phyloP scores from a whole-genome alignment of 2,113 vertebrate species.

The Triplophysa dalaica region DNA sequence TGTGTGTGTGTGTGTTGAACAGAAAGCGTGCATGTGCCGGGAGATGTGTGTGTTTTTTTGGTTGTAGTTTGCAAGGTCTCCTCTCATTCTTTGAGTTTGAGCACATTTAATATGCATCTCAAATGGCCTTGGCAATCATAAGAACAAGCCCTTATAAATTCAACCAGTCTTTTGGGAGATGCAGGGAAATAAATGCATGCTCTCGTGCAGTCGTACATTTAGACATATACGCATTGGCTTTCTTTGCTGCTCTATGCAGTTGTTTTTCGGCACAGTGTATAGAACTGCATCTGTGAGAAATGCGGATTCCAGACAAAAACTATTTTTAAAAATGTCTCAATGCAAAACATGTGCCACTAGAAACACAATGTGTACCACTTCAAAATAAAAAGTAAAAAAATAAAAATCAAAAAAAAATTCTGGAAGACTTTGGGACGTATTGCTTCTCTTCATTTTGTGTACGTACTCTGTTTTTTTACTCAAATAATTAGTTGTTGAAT shows the following conservation, averaged over 20 bases:
- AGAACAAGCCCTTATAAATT: constrained; percentile 69
- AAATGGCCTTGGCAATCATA: constrained; percentile 64
- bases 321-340: too few relatives aligned
- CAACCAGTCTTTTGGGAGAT: constrained; percentile 63
- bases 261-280: neutral
- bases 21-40: constrained; percentile 4
- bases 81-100: constrained; percentile 59
- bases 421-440: too few relatives aligned
- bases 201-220: constrained; percentile 5
- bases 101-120: constrained; percentile 72
- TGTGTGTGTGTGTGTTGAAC: constrained; percentile 2
- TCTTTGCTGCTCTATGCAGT: neutral
- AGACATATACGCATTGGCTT: neutral
- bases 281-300: neutral
- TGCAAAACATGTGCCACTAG: too few relatives aligned
- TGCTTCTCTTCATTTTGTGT: neutral
- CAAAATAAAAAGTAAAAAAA: too few relatives aligned
- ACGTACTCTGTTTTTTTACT: neutral
- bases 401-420: too few relatives aligned
- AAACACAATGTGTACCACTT: too few relatives aligned
- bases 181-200: constrained; percentile 55
- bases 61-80: constrained; percentile 46
- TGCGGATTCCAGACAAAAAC: too few relatives aligned
- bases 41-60: constrained; percentile 41
- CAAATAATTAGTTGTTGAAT: neutral